Evolutionary conservation across 2,888 invertebrate species (phyloP).

Genomic region (Patella ulyssiponensis): DNA sequence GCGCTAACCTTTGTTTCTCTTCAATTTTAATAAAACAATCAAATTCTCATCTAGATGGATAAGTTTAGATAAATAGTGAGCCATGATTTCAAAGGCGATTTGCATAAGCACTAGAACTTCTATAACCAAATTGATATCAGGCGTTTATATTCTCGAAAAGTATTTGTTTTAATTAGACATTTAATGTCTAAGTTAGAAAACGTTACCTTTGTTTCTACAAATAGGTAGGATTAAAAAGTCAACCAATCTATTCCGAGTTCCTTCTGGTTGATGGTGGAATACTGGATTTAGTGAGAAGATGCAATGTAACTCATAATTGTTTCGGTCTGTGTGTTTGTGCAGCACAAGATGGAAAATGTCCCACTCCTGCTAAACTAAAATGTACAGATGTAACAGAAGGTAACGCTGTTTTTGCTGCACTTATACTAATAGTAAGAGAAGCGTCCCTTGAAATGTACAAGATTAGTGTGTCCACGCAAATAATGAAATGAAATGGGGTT

Average conservation of each 20-base stretch:
- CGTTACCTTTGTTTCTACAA: background rate
- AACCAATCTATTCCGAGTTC: background rate
- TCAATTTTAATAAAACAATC: too few species aligned
- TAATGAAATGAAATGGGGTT: too few species aligned
- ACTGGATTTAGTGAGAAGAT: background rate
- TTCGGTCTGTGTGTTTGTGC: background rate
- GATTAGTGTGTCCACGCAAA: too few species aligned
- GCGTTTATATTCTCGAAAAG: background rate
- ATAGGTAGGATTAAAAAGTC: background rate
- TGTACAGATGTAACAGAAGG: too few species aligned
- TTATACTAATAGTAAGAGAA: too few species aligned
- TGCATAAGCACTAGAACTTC: background rate
- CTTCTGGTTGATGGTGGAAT: background rate
- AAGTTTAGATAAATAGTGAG: too few species aligned
- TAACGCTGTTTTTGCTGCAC: too few species aligned
- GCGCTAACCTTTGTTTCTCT: too few species aligned
- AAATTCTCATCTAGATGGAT: too few species aligned
- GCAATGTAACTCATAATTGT: background rate
- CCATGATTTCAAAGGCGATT: too few species aligned
- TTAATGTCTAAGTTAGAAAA: background rate
- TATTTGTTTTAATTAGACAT: background rate
- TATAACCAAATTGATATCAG: background rate
- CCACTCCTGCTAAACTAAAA: background rate
- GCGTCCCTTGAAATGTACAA: too few species aligned
- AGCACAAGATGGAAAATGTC: conserved; percentile 11